These are phyloP conservation scores for Nasonia oneida DNA, from an alignment of 2,888 invertebrate species.

Conservation along the genomic window DNA sequence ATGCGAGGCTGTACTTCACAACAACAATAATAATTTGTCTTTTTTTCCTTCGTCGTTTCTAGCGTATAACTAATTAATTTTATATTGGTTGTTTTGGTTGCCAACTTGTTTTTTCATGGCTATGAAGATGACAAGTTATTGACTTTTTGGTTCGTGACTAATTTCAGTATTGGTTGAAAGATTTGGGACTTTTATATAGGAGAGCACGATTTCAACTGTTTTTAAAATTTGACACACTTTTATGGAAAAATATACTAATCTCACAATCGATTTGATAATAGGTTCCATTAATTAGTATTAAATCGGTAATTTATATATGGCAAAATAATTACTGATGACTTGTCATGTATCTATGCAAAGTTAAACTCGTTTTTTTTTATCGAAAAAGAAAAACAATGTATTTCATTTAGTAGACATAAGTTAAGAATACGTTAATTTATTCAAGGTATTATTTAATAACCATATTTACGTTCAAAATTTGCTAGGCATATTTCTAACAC, in stretches of 20 bases:
- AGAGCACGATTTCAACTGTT: constrained; percentile 31
- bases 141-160: constrained; percentile 68
- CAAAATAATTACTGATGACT: background rate
- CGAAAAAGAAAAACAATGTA: background rate
- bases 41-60: constrained; percentile 48
- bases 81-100: constrained; percentile 55
- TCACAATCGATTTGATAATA: background rate
- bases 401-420: background rate
- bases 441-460: background rate
- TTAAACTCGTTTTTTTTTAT: background rate
- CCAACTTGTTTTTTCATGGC: constrained; percentile 29
- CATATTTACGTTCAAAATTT: background rate
- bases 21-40: constrained; percentile 7
- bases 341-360: background rate
- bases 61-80: constrained; percentile 52
- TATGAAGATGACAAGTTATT: background rate
- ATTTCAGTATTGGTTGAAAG: constrained; percentile 48
- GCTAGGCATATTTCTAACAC: background rate
- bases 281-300: background rate
- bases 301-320: background rate
- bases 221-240: constrained; percentile 26
- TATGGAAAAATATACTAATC: constrained; percentile 2
- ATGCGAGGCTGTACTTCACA: background rate
- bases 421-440: background rate
- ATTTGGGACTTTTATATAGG: constrained; percentile 22